phyloP scores from a whole-genome alignment of 1,140 invertebrate species.

The Drosophila paulistorum region DNA sequence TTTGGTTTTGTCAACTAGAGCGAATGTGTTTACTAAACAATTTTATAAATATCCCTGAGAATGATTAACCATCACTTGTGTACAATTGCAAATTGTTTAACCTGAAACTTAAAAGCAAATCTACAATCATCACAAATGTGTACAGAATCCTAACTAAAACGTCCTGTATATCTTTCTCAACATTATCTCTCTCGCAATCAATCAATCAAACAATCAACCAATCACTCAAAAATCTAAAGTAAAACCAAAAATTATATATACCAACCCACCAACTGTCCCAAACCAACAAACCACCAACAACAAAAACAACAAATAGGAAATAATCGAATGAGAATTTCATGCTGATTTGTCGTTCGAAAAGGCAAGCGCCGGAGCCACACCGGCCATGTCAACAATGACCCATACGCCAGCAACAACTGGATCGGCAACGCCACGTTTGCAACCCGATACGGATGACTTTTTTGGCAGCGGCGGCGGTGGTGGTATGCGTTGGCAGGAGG shows the following conservation, averaged over 20 bases:
- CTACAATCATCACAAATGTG: neutral
- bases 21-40: neutral
- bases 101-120: neutral
- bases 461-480: conserved; percentile 57
- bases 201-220: conserved; percentile 22
- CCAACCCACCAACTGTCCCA: conserved; percentile 55
- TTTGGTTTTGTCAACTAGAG: neutral
- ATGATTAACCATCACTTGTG: neutral
- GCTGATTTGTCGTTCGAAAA: conserved; percentile 82
- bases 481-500: conserved; percentile 74
- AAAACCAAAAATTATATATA: conserved; percentile 45
- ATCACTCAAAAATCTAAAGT: conserved; percentile 33
- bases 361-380: conserved; percentile 62
- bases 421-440: conserved; percentile 37
- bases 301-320: conserved; percentile 66
- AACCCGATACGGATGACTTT: conserved; percentile 45
- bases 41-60: neutral
- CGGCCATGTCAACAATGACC: conserved; percentile 53
- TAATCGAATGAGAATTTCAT: conserved; percentile 82
- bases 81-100: neutral
- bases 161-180: conserved; percentile 47
- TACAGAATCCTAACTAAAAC: conserved; percentile 33
- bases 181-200: conserved; percentile 49
- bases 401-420: conserved; percentile 51
- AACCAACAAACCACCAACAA: conserved; percentile 15